phyloP scores from a whole-genome alignment of 2,888 invertebrate genomes.

The Disparrhopalites patrizii region DNA sequence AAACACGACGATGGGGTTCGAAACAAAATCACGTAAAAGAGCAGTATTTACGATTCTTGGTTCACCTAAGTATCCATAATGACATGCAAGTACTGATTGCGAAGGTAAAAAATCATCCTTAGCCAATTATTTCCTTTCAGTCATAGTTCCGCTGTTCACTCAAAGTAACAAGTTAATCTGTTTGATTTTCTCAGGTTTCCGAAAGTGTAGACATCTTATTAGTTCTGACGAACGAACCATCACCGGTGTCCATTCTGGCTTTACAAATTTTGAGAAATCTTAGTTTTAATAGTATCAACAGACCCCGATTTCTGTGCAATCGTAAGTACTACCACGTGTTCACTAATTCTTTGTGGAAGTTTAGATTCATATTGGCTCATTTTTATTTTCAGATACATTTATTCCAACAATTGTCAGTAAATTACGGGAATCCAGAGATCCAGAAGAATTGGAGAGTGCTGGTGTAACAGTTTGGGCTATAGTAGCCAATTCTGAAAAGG shows the following conservation, averaged over 20 bases:
- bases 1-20: constrained; percentile 41
- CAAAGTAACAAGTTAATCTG: neutral
- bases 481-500: constrained; percentile 44
- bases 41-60: constrained; percentile 39
- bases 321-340: constrained; percentile 26
- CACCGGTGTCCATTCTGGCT: constrained; percentile 49
- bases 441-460: constrained; percentile 39
- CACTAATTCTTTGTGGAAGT: too few species aligned
- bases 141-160: neutral
- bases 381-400: constrained; percentile 32
- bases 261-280: constrained; percentile 58
- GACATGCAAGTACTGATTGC: constrained; percentile 42
- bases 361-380: too few species aligned
- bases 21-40: constrained; percentile 40
- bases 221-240: constrained; percentile 28
- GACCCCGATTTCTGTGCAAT: constrained; percentile 54
- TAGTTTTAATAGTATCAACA: constrained; percentile 57
- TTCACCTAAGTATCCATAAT: constrained; percentile 35
- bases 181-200: constrained; percentile 31
- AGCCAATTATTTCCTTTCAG: neutral
- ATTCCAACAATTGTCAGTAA: constrained; percentile 34
- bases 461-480: constrained; percentile 42
- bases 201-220: constrained; percentile 42
- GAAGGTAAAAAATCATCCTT: constrained; percentile 32
- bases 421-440: constrained; percentile 32